These are phyloP conservation scores for Clytia hemisphaerica DNA, from an alignment of 30 jellyfish, hydroid and myxozoan genomes.

Conservation along the genomic window DNA sequence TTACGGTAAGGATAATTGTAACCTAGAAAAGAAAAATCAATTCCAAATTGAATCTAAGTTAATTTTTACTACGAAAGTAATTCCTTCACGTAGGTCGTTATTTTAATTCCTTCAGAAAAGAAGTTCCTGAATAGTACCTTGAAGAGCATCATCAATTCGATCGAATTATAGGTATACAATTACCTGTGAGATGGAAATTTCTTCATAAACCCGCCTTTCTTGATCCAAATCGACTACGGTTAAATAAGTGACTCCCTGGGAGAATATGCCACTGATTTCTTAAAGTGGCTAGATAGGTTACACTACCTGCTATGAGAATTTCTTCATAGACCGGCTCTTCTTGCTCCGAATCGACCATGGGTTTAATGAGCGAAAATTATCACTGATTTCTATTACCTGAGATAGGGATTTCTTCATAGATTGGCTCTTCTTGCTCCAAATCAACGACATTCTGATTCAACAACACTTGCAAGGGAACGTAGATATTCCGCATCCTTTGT, in stretches of 20 bases:
- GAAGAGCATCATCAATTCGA: not conserved
- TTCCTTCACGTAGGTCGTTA: no score
- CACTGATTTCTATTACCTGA: not conserved
- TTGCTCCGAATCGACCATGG: slow-evolving; percentile 2
- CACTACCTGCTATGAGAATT: slow-evolving; percentile 1
- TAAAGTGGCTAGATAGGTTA: no score
- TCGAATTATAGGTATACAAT: not conserved
- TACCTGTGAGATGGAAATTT: no score
- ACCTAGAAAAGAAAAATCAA: not conserved
- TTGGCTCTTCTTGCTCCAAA: slow-evolving; percentile 30
- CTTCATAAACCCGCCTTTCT: not conserved
- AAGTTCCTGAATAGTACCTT: no score
- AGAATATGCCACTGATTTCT: no score
- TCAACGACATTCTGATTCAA: not conserved
- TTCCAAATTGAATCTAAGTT: no score
- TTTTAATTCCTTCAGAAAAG: no score
- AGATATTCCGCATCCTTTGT: slow-evolving; percentile 2
- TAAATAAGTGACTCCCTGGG: not conserved
- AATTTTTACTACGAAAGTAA: no score
- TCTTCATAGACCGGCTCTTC: slow-evolving; percentile 36
- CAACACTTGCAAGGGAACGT: slow-evolving; percentile 15
- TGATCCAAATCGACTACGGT: not conserved
- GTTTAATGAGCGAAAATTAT: not conserved
- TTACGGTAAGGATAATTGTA: slow-evolving; percentile 8
- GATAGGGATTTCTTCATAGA: slow-evolving; percentile 24